Base-by-base conservation (phyloP, 2,888 invertebrate genomes). In the Darwinula stevensoni region DNA sequence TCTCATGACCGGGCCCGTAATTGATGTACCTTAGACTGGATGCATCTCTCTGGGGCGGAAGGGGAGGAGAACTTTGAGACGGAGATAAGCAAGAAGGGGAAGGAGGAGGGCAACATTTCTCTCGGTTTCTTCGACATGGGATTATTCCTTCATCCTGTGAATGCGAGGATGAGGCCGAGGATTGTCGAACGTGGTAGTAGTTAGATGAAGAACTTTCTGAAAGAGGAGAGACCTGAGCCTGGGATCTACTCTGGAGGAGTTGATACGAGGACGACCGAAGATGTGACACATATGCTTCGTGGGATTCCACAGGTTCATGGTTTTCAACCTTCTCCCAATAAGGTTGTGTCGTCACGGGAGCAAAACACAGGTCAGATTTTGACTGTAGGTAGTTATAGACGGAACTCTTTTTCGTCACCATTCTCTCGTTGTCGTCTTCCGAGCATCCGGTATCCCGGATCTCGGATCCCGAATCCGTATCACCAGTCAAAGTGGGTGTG, bases 1-100 rank as follows among this genome's bases (percentile, higher is more conserved):
- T 69, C 48, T 68, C 69, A 54, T 69, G 68, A 36, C 65, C 66
- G 36, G 66, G 63, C 29, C 65, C 64, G 51, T 65, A 65, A 42
- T 61, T 61, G 43, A 64, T 59, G 40, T 61, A 59, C 47, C 63
- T 64, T 46, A 67, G 59, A 44, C 63, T 65, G 37, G 66, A 63
- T 16, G 65, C 59, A 49, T 67, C 67, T 41, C 67, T 54, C 30
- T 64, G 63, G 28, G 67, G 66, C 17, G 65, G 48, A 5, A 45
- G 44, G 3, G 43, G 42, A 2, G 44, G 43, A 6, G 41, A 39
- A n/a, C n/a, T n/a, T n/a, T n/a, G n/a, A n/a, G n/a, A n/a, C n/a
- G n/a, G n/a, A n/a, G n/a, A n/a, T n/a, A n/a, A n/a, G n/a, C n/a
- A n/a, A n/a, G n/a, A n/a, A n/a, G n/a, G n/a, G n/a, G n/a, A n/a